These are phyloP conservation scores for Ichneumon xanthorius DNA, from an alignment of 2,888 invertebrate species.

Conservation along the genomic window DNA sequence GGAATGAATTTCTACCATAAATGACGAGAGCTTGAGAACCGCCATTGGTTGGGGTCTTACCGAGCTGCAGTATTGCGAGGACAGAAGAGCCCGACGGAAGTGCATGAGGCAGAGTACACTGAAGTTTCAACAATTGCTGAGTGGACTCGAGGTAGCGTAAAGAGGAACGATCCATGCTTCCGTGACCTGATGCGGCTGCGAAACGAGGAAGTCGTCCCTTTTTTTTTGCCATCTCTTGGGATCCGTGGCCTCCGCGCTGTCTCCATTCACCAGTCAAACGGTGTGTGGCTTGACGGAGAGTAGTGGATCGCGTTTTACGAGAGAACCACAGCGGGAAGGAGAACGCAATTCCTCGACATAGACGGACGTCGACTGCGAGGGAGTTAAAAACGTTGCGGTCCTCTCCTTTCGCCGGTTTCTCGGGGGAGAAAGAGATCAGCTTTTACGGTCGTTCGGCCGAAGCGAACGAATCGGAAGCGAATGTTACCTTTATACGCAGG, in stretches of 20 bases:
- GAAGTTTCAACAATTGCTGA: conserved; percentile 50
- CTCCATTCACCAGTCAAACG: conserved; percentile 18
- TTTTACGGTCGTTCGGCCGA: conserved; percentile 44
- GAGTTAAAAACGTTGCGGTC: conserved; percentile 28
- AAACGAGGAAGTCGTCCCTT: conserved; percentile 30
- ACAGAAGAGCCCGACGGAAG: background rate
- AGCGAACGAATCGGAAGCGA: conserved; percentile 23
- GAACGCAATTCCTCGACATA: conserved; percentile 41
- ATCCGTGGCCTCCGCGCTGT: background rate
- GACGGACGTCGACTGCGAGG: background rate
- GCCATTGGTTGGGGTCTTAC: background rate
- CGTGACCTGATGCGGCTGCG: conserved; percentile 41
- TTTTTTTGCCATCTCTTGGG: conserved; percentile 23
- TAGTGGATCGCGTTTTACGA: conserved; percentile 49
- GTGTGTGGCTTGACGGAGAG: conserved; percentile 17
- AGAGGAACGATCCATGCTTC: conserved; percentile 36
- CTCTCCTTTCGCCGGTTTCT: background rate
- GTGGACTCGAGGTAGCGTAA: conserved; percentile 41
- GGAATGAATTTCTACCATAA: background rate
- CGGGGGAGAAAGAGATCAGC: conserved; percentile 18
- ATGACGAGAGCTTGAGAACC: background rate
- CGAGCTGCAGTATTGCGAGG: background rate
- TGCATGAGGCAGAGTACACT: background rate
- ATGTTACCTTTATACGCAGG: conserved; percentile 5
- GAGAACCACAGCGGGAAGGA: conserved; percentile 23